Evolutionary conservation across 2,113 vertebrate species (phyloP).

Genomic region (Lophius piscatorius): DNA sequence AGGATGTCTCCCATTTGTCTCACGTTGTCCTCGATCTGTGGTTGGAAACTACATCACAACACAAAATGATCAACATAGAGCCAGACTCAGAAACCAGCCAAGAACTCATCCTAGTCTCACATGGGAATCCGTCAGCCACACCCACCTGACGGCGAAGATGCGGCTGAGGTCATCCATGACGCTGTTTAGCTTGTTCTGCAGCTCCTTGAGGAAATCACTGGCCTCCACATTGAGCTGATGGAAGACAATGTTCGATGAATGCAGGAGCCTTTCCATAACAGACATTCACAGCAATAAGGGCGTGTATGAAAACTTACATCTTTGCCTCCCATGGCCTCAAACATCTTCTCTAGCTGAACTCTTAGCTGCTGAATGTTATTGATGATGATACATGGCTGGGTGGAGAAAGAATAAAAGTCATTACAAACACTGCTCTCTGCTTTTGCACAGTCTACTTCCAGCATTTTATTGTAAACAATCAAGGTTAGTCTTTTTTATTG

Average conservation of each 20-base stretch:
- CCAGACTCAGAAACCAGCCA: neutral
- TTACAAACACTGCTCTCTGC: conserved; percentile 14
- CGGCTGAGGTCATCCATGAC: conserved; percentile 95
- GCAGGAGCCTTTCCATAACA: neutral
- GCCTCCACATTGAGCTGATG: conserved; percentile 91
- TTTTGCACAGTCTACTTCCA: conserved; percentile 13
- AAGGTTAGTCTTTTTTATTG: conserved; percentile 46
- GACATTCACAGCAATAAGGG: neutral
- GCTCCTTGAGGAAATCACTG: conserved; percentile 94
- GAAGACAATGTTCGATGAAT: conserved; percentile 13
- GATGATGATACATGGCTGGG: conserved; percentile 95
- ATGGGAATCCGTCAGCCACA: neutral
- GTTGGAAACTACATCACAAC: conserved; percentile 87
- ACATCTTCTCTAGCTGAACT: conserved; percentile 98
- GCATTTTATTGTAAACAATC: conserved; percentile 53
- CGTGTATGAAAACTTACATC: conserved; percentile 77
- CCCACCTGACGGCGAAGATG: conserved; percentile 92
- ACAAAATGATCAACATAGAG: neutral
- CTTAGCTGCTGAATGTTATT: conserved; percentile 98
- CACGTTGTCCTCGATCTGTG: conserved; percentile 93
- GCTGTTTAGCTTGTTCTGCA: conserved; percentile 95
- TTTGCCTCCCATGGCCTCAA: conserved; percentile 98
- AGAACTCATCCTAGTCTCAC: neutral
- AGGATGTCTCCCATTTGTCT: conserved; percentile 97
- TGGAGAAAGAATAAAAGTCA: conserved; percentile 32